Conservation (phyloP, 2,888 invertebrate species). For the Nudaria mundana region DNA sequence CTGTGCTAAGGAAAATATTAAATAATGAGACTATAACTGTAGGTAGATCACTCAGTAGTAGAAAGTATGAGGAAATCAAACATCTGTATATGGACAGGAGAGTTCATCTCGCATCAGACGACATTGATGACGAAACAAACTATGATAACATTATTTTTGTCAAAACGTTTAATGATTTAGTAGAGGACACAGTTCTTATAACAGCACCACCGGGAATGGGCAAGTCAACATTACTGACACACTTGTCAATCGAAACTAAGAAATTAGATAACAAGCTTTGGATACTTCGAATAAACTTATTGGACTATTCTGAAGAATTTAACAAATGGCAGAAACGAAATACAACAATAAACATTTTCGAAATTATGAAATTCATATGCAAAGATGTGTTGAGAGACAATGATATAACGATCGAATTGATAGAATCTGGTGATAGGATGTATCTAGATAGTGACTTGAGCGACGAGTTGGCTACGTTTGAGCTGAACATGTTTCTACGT, state of each 20-base stretch:
- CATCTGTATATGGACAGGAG: constrained; percentile 13
- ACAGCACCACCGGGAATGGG: constrained; percentile 12
- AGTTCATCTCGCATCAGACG: not conserved
- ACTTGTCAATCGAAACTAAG: constrained; percentile 1
- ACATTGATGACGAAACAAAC: not conserved
- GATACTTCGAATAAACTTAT: constrained; percentile 2
- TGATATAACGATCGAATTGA: too few relatives aligned
- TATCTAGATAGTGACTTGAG: too few relatives aligned
- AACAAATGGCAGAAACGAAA: not conserved
- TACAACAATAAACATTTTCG: not conserved
- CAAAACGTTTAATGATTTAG: constrained; percentile 1
- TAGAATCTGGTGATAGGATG: too few relatives aligned
- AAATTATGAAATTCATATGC: not conserved
- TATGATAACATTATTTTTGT: constrained; percentile 10
- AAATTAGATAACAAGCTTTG: not conserved
- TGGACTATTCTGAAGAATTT: not conserved
- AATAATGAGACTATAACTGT: constrained; percentile 7
- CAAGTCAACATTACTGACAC: constrained; percentile 14
- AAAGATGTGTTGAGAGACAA: too few relatives aligned
- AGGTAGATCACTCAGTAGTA: constrained; percentile 2
- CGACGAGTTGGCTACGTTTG: not conserved
- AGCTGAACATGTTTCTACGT: constrained; percentile 3
- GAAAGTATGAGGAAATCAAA: constrained; percentile 16
- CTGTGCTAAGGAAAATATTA: constrained; percentile 10
- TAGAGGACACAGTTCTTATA: not conserved